Evolutionary conservation across 2,888 invertebrate genomes (phyloP).

Genomic region (Andrena dorsata): DNA sequence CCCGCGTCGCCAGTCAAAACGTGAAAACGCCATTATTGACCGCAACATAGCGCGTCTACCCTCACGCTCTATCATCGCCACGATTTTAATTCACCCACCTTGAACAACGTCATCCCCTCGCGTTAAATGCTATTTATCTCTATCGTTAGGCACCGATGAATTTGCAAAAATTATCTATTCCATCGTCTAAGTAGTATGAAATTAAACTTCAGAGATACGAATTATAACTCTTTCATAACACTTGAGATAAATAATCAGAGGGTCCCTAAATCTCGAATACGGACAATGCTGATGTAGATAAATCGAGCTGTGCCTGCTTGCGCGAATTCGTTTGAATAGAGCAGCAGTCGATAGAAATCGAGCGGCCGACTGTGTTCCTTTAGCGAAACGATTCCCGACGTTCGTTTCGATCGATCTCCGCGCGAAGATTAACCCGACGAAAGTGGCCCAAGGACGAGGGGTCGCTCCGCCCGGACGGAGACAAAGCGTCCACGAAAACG

Average conservation of each 20-base stretch:
- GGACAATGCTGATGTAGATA: neutral
- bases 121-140: neutral
- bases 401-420: slow-evolving; percentile 57
- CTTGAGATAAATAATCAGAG: neutral
- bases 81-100: slow-evolving; percentile 50
- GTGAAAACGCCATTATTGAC: slow-evolving; percentile 76
- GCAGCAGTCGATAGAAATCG: neutral
- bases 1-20: slow-evolving; percentile 64
- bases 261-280: neutral
- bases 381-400: slow-evolving; percentile 29
- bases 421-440: slow-evolving; percentile 41
- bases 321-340: neutral
- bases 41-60: slow-evolving; percentile 66
- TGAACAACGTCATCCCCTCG: neutral
- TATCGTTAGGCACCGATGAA: neutral
- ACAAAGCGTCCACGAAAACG: slow-evolving; percentile 77
- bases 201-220: neutral
- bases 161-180: neutral
- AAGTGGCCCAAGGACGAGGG: slow-evolving; percentile 36
- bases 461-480: slow-evolving; percentile 15
- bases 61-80: slow-evolving; percentile 59
- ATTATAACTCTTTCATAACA: neutral
- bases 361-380: neutral
- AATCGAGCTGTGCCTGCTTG: neutral
- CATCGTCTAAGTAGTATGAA: neutral